A percentile compares a stretch with the other conserved stretches of the same genome.
Conservation (phyloP, 92 coral and sea anemone species). For the Epizoanthus illoricatus region DNA sequence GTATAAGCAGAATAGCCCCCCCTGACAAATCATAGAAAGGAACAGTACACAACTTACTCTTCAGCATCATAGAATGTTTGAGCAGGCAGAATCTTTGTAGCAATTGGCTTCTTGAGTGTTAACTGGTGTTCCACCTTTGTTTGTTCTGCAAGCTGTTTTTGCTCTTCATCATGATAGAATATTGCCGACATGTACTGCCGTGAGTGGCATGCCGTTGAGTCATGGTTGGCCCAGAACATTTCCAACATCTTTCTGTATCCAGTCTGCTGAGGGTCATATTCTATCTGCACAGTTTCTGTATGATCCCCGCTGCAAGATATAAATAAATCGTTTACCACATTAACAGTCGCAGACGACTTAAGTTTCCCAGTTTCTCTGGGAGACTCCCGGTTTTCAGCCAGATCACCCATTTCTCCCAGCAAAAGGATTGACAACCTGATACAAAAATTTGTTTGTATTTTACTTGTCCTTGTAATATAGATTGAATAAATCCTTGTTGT, state of each 20-base stretch:
- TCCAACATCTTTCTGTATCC: slow-evolving; percentile 80
- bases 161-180: slow-evolving; percentile 87
- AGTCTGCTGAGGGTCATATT: slow-evolving; percentile 80
- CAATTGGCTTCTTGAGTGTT: slow-evolving; percentile 60
- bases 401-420: no score
- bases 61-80: slow-evolving; percentile 93
- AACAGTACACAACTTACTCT: slow-evolving; percentile 62
- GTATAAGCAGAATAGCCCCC: no score
- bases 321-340: not conserved
- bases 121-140: slow-evolving; percentile 70
- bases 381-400: no score
- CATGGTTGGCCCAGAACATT: slow-evolving; percentile 86
- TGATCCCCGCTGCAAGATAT: slow-evolving; percentile 83
- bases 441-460: no score
- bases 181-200: slow-evolving; percentile 97
- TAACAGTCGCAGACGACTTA: not conserved
- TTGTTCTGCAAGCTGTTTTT: slow-evolving; percentile 79
- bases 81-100: slow-evolving; percentile 87
- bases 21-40: not conserved
- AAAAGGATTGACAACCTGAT: no score
- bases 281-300: slow-evolving; percentile 90
- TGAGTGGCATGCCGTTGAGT: slow-evolving; percentile 66
- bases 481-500: no score
- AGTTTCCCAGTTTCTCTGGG: no score
- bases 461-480: no score